phyloP scores from a whole-genome alignment of 2,888 invertebrate species.

The Biston stratarius region DNA sequence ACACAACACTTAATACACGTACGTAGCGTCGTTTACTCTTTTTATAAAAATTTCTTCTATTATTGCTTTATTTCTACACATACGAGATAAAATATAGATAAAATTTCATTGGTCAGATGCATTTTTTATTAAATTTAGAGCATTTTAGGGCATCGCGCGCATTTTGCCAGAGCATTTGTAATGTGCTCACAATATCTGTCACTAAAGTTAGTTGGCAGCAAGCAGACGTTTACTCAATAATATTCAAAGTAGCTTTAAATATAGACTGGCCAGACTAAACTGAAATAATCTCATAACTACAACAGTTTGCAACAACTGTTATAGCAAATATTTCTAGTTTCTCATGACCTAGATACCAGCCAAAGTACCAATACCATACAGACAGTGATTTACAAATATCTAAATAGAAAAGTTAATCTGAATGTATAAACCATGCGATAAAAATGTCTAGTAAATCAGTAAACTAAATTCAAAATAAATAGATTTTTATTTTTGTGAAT shows the following conservation, averaged over 20 bases:
- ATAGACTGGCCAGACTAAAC: slow-evolving; percentile 31
- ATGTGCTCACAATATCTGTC: slow-evolving; percentile 6
- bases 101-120: no score
- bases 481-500: no score
- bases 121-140: no score
- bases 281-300: slow-evolving; percentile 26
- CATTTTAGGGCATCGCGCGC: no score
- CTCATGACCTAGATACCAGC: slow-evolving; percentile 21
- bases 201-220: slow-evolving; percentile 25
- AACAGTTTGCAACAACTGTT: slow-evolving; percentile 15
- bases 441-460: slow-evolving; percentile 10
- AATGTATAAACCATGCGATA: slow-evolving; percentile 3
- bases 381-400: slow-evolving; percentile 5
- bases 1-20: no score
- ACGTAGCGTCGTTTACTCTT: no score
- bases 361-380: slow-evolving; percentile 3
- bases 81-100: no score
- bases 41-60: no score
- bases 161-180: neutral
- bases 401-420: slow-evolving; percentile 3
- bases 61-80: no score
- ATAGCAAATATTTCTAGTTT: slow-evolving; percentile 22
- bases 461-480: slow-evolving; percentile 8
- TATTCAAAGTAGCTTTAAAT: slow-evolving; percentile 31
- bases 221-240: slow-evolving; percentile 23